Percentiles rank a stretch among this genome's conserved stretches.
These are phyloP conservation scores for Dasypolia templi DNA, from an alignment of 2,888 invertebrate species.

Conservation along the genomic window DNA sequence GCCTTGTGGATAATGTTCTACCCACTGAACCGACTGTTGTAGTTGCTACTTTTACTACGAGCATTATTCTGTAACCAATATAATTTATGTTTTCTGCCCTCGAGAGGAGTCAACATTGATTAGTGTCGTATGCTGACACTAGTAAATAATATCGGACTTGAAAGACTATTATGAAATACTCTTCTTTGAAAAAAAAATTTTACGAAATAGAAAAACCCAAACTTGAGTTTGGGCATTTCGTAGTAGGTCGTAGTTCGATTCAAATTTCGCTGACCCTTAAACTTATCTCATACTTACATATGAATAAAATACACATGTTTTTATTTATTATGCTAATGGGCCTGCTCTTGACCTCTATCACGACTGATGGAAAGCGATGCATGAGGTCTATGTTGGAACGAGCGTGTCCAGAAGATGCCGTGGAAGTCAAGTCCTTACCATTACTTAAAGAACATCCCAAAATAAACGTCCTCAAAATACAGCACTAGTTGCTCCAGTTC, in stretches of 20 bases:
- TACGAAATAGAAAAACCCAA: not conserved
- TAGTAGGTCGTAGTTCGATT: not conserved
- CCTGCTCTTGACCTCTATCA: too few relatives aligned
- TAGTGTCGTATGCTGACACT: too few relatives aligned
- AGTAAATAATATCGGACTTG: not conserved
- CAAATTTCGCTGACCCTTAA: not conserved
- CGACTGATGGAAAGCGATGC: too few relatives aligned
- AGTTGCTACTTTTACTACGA: not conserved
- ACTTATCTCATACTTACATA: not conserved
- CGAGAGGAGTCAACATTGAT: not conserved
- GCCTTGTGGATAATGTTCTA: slow-evolving; percentile 11
- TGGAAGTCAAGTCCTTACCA: too few relatives aligned
- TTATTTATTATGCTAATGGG: too few relatives aligned
- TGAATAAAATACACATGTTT: not conserved
- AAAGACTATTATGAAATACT: not conserved
- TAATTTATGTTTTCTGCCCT: not conserved
- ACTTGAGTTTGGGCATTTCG: too few relatives aligned
- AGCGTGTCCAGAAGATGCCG: too few relatives aligned
- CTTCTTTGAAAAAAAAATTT: not conserved
- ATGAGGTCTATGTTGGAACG: too few relatives aligned
- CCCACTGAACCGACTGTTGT: not conserved
- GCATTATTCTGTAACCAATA: not conserved
- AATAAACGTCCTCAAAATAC: not conserved
- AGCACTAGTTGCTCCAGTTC: slow-evolving; percentile 12
- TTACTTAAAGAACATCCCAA: not conserved